A percentile compares a stretch with the other conserved stretches of the same genome.
Conservation (phyloP, 2,113 vertebrate genomes). For the Thinocorus orbignyianus region DNA sequence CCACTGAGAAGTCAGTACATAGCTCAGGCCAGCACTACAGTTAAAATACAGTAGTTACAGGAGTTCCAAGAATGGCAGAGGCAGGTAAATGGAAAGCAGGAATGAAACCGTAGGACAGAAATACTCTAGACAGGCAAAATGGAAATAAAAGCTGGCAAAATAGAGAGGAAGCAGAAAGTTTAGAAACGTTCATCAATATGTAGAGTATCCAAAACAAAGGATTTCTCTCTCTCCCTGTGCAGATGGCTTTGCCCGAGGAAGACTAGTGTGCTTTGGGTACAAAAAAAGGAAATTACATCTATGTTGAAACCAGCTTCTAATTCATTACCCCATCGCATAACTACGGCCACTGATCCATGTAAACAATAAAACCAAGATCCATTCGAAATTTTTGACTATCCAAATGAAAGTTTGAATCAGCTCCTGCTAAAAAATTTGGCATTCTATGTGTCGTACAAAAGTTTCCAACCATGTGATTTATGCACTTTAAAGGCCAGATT, state of each 20-base stretch:
- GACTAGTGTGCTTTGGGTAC: neutral
- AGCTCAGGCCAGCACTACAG: neutral
- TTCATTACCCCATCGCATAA: neutral
- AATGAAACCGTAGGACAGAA: neutral
- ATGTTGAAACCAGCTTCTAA: conserved; percentile 15
- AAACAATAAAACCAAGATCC: neutral
- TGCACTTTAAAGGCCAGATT: neutral
- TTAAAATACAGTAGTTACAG: neutral
- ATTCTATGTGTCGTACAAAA: neutral
- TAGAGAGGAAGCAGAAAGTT: neutral
- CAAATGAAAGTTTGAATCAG: neutral
- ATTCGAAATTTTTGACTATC: neutral
- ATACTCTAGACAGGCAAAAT: neutral
- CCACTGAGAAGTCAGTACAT: neutral
- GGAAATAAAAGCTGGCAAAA: neutral
- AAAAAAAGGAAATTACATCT: conserved; percentile 20
- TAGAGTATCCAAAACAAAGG: neutral
- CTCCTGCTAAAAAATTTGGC: neutral
- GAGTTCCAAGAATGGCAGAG: neutral
- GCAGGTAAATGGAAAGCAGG: neutral
- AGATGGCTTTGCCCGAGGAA: conserved; percentile 25
- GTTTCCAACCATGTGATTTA: neutral
- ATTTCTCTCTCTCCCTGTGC: neutral
- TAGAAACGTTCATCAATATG: neutral
- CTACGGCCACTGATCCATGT: neutral